Percentiles rank a stretch among this genome's conserved stretches.
These are phyloP conservation scores for Phrynosoma platyrhinos DNA, from an alignment of 2,113 vertebrate genomes.

Conservation along the genomic window DNA sequence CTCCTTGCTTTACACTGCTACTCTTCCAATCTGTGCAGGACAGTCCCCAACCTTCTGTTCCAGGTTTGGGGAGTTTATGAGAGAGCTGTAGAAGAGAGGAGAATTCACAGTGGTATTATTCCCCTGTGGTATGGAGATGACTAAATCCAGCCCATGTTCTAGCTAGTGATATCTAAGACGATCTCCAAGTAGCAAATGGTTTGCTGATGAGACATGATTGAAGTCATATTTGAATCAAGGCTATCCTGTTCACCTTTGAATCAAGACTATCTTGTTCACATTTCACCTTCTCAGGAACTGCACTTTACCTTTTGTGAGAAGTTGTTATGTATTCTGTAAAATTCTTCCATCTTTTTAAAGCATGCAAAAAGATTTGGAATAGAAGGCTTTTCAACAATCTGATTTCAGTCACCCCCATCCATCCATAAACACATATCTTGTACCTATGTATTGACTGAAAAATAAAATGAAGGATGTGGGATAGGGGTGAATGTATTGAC, in stretches of 20 bases:
- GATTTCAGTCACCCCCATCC: not conserved
- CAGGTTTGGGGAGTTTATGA: not conserved
- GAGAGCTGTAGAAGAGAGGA: not conserved
- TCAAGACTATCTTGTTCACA: not conserved
- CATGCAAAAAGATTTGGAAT: not conserved
- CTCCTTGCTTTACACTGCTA: not conserved
- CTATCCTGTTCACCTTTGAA: not conserved
- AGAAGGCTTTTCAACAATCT: slow-evolving; percentile 6
- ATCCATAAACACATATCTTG: not conserved
- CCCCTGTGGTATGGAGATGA: not conserved
- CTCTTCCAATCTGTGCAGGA: not conserved
- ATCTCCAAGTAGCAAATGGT: not conserved
- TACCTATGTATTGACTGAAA: slow-evolving; percentile 47
- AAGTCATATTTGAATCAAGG: not conserved
- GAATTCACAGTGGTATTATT: not conserved
- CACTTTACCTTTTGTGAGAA: not conserved
- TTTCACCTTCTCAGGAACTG: not conserved
- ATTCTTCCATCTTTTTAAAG: not conserved
- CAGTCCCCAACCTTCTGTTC: not conserved
- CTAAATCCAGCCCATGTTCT: not conserved
- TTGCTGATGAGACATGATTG: not conserved
- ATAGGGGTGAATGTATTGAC: slow-evolving; percentile 37
- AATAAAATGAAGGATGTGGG: slow-evolving; percentile 46
- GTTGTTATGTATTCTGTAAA: not conserved
- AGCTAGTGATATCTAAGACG: not conserved